A percentile compares a stretch with the other conserved stretches of the same genome.
phyloP scores from a whole-genome alignment of 2,888 invertebrate species.

The Hesperia comma region DNA sequence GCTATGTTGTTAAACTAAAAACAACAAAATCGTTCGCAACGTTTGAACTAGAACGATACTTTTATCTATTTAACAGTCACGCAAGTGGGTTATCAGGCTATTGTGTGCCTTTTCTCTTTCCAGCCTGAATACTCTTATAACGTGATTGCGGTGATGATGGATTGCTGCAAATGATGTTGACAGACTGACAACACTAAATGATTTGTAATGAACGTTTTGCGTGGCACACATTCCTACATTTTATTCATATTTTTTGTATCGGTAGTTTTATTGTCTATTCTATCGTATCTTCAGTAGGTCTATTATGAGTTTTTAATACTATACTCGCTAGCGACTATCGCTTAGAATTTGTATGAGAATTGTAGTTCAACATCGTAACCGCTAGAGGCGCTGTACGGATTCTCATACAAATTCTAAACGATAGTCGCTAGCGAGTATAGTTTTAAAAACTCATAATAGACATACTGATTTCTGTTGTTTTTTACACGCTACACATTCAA shows the following conservation, averaged over 20 bases:
- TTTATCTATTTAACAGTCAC: constrained; percentile 32
- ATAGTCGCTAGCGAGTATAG: too few species aligned
- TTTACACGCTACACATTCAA: too few species aligned
- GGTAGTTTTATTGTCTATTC: neutral
- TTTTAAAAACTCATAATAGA: too few species aligned
- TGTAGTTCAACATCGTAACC: too few species aligned
- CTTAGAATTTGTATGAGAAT: too few species aligned
- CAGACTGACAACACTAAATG: constrained; percentile 32
- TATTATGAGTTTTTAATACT: too few species aligned
- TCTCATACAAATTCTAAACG: too few species aligned
- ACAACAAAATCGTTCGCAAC: neutral
- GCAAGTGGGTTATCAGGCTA: constrained; percentile 31
- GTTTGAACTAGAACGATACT: constrained; percentile 12
- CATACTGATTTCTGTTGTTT: too few species aligned
- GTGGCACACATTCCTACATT: constrained; percentile 14
- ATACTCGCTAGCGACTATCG: too few species aligned
- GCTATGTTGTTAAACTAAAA: neutral
- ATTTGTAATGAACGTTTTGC: constrained; percentile 28
- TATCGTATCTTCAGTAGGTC: too few species aligned
- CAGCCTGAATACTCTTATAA: constrained; percentile 20
- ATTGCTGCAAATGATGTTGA: constrained; percentile 33
- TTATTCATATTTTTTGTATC: neutral
- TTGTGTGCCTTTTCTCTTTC: constrained; percentile 27
- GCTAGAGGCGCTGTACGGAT: too few species aligned
- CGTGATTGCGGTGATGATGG: constrained; percentile 20